Conservation (phyloP, 2,888 invertebrate genomes). For the Eurytoma californica region DNA sequence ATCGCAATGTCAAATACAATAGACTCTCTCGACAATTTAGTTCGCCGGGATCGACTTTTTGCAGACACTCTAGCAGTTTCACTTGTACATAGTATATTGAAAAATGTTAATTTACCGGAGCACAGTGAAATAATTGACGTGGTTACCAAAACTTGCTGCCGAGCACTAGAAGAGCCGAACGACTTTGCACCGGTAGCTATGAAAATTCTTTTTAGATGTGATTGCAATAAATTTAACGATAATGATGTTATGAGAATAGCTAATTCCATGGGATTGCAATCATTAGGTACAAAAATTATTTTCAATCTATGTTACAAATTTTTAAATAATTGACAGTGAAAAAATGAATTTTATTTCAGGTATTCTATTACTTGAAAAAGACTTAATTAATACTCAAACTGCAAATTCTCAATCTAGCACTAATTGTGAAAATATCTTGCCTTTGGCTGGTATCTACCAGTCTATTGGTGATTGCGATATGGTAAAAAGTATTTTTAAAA, state of each 20-base stretch:
- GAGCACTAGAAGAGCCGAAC: neutral
- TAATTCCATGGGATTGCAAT: conserved; percentile 74
- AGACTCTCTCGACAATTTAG: conserved; percentile 9
- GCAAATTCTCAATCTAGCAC: neutral
- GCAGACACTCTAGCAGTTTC: conserved; percentile 18
- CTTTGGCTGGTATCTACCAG: conserved; percentile 79
- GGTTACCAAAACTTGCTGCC: neutral
- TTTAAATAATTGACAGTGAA: no score
- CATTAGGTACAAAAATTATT: conserved; percentile 62
- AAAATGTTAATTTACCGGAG: neutral
- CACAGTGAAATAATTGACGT: neutral
- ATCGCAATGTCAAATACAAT: conserved; percentile 27
- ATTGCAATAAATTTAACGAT: conserved; percentile 68
- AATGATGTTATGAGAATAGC: conserved; percentile 74
- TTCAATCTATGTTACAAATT: no score
- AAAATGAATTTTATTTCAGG: conserved; percentile 64
- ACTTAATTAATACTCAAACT: conserved; percentile 55
- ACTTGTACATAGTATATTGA: conserved; percentile 2
- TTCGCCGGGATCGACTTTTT: conserved; percentile 8
- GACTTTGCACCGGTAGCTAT: conserved; percentile 35
- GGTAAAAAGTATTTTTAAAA: conserved; percentile 78
- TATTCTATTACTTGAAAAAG: conserved; percentile 78
- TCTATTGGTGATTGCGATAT: conserved; percentile 80
- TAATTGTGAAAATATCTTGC: conserved; percentile 73
- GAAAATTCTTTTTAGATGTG: conserved; percentile 11